Evolutionary conservation across 2,888 invertebrate genomes (phyloP).

Genomic region (Chymomyza amoena): DNA sequence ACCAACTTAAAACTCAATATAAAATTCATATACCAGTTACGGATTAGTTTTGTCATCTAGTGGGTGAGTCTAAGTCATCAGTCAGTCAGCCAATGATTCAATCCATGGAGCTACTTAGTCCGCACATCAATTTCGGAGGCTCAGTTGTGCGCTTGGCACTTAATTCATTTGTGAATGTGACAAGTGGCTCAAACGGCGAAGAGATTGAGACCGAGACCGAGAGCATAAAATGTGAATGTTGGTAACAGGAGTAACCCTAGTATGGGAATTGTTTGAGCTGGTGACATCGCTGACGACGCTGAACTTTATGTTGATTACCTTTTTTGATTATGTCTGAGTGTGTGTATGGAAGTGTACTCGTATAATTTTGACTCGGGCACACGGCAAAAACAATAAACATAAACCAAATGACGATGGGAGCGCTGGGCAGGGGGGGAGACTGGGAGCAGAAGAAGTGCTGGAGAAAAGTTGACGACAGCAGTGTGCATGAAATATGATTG

Average conservation of each 20-base stretch:
- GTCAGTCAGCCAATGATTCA: not conserved
- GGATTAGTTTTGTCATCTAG: not conserved
- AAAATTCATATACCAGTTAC: not conserved
- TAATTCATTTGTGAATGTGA: slow-evolving; percentile 70
- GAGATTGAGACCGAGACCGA: slow-evolving; percentile 14
- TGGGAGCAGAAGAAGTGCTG: slow-evolving; percentile 4
- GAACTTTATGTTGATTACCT: slow-evolving; percentile 74
- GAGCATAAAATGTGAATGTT: not conserved
- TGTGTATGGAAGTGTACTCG: slow-evolving; percentile 26
- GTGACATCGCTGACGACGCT: slow-evolving; percentile 62
- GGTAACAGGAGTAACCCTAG: slow-evolving; percentile 21
- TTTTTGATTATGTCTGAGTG: slow-evolving; percentile 70
- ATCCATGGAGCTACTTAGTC: not conserved
- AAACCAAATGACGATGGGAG: slow-evolving; percentile 57
- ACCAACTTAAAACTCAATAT: not conserved
- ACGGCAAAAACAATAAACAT: slow-evolving; percentile 72
- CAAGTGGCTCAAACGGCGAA: slow-evolving; percentile 48
- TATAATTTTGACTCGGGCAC: slow-evolving; percentile 38
- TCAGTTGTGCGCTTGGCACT: slow-evolving; percentile 71
- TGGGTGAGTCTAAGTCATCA: not conserved
- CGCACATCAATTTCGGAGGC: slow-evolving; percentile 43
- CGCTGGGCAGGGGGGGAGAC: slow-evolving; percentile 6
- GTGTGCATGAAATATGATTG: slow-evolving; percentile 66
- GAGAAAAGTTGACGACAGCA: slow-evolving; percentile 10
- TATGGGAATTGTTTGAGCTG: slow-evolving; percentile 44